Evolutionary conservation across 1,140 invertebrate species (phyloP).

Genomic region (Neodiprion lecontei): DNA sequence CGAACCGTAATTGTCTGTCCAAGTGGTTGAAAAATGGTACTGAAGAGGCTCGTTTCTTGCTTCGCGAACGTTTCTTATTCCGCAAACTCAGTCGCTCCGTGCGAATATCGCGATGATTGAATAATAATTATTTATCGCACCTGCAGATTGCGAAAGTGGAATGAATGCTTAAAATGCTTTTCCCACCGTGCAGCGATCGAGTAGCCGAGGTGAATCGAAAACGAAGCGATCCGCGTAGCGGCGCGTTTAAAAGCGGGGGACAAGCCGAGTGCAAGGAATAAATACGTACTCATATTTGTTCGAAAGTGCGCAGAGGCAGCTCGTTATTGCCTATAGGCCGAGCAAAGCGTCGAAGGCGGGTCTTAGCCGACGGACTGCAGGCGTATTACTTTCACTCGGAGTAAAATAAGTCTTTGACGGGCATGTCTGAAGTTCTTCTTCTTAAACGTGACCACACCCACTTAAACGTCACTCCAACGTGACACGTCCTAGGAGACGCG

Average conservation of each 20-base stretch:
- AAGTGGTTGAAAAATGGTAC: too few species aligned
- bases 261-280: neutral
- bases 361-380: neutral
- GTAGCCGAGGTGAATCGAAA: neutral
- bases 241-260: neutral
- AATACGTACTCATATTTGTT: neutral
- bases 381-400: conserved; percentile 4
- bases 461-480: neutral
- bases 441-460: neutral
- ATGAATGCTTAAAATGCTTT: neutral
- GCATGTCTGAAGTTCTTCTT: neutral
- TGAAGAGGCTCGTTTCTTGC: too few species aligned
- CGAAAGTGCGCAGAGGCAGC: neutral
- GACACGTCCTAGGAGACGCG: too few species aligned
- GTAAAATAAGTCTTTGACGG: conserved; percentile 5
- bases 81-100: too few species aligned
- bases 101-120: neutral
- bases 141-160: neutral
- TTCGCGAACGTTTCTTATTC: too few species aligned
- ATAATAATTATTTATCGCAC: neutral
- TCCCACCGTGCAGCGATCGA: neutral
- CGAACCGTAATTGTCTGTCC: too few species aligned
- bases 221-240: neutral
- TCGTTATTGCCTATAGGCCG: conserved; percentile 6
- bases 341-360: neutral